Evolutionary conservation across 2,888 invertebrate species (phyloP).

Genomic region (Scaptomyza reducta): DNA sequence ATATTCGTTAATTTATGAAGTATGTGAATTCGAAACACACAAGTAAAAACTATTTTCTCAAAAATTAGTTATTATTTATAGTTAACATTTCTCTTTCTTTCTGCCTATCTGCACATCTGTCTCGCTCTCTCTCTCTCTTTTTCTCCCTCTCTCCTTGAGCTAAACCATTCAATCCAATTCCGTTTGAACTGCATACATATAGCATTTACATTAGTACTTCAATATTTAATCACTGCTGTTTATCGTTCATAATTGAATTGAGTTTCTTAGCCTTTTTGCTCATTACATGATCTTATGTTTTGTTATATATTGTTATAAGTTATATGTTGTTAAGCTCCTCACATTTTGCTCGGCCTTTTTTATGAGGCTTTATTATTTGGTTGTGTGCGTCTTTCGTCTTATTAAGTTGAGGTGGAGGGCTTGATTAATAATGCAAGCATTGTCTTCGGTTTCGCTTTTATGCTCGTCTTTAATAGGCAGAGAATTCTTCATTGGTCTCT

Average conservation of each 20-base stretch:
- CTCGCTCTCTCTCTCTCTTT: not conserved
- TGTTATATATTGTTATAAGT: no score
- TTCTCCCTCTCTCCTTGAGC: not conserved
- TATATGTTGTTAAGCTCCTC: conserved; percentile 55
- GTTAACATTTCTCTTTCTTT: no score
- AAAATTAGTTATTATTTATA: no score
- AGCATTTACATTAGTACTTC: conserved; percentile 68
- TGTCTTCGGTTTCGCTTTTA: conserved; percentile 35
- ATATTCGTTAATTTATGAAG: no score
- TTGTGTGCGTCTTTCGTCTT: conserved; percentile 22
- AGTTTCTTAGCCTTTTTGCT: conserved; percentile 57
- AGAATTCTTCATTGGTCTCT: not conserved
- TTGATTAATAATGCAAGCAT: conserved; percentile 67
- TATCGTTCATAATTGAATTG: conserved; percentile 74
- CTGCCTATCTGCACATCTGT: no score
- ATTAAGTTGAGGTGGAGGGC: conserved; percentile 2
- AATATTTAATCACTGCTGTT: conserved; percentile 74
- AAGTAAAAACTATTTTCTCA: no score
- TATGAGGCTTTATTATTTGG: conserved; percentile 57
- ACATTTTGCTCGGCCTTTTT: conserved; percentile 35
- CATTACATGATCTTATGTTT: conserved; percentile 75
- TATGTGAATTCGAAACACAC: no score
- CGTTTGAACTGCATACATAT: conserved; percentile 26
- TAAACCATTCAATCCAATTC: no score
- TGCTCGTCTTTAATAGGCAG: conserved; percentile 45